Evolutionary conservation across 2,888 invertebrate genomes (phyloP), one percentile per base, ranked within the genome.

Genomic region (Scaptomyza reducta): DNA sequence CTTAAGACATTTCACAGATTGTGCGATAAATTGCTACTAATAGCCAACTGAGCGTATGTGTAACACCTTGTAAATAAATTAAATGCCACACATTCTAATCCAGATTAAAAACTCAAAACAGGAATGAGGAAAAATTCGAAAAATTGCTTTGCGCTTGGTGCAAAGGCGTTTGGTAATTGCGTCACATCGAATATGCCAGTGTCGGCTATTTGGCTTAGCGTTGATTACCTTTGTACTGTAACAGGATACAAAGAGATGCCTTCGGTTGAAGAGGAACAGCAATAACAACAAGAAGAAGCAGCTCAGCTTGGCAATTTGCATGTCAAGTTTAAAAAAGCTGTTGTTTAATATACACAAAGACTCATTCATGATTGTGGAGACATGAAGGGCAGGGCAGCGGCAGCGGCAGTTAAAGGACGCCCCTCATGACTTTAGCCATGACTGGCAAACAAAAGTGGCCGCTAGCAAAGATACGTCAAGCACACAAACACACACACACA

Each of bases 361-460:
- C 44, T 60, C 68, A 72, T 72, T 62, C 62, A 72, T 68, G 74
- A 67, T 71, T 62, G 56, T 76, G 53, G 55, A 38, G 22, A 6
- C 4, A 11, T 29, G 14, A 9, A 6, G 46, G 40, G 16, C 10
- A 40, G 13, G 18, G n/a, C 9, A 3, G 22, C 22, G 22, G 3
- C 13, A 27, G 31, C 31, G 25, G 6, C 40, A 40, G 16, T 40
- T 40, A 27, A 31, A 22, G 25, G 16, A 10, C 45, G 54, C 59
- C 61, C 53, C 53, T 29, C 45, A 49, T 59, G 88, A 81, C 87
- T 87, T 82, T 79, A 78, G 73, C 66, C 65, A 62, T 67, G 73
- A 56, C 63, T 77, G 72, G 67, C 87, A 74, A 84, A 81, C 81
- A 87, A 75, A 75, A 79, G 73, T 65, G 73, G 86, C 79, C 80